Evolutionary conservation across 2,113 vertebrate species (phyloP).

Genomic region (Dermatemys mawii): DNA sequence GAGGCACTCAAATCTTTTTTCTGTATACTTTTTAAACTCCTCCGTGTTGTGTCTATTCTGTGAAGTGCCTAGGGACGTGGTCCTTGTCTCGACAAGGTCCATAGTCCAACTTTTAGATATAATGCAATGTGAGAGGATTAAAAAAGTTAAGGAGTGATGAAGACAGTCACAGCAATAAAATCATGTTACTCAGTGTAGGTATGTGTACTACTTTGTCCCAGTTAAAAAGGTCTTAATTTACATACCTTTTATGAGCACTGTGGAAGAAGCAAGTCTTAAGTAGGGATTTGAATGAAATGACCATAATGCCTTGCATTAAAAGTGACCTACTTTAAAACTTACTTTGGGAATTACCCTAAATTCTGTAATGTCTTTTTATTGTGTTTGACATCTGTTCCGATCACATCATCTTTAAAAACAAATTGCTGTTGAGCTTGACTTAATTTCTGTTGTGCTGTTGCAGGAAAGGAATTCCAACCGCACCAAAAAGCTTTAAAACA

Average conservation of each 20-base stretch:
- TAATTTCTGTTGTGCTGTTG: neutral
- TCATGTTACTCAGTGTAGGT: neutral
- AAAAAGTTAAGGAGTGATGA: neutral
- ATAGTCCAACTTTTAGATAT: neutral
- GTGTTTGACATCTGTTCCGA: neutral
- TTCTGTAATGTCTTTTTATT: neutral
- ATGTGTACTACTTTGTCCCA: neutral
- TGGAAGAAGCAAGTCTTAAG: neutral
- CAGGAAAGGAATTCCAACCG: neutral
- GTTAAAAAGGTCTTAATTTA: neutral
- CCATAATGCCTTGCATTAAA: neutral
- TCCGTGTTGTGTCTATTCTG: neutral
- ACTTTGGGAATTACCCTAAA: neutral
- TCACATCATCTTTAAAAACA: neutral
- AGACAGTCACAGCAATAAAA: neutral
- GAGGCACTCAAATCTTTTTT: neutral
- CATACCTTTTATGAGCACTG: neutral
- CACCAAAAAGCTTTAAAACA: neutral
- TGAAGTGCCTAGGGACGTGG: neutral
- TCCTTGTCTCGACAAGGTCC: neutral
- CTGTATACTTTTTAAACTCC: neutral
- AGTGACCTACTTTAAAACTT: neutral
- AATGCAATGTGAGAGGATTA: neutral
- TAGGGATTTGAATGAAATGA: neutral
- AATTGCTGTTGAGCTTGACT: neutral